A percentile compares a stretch with the other conserved stretches of the same genome.
Conservation (phyloP, 2,113 vertebrate species). For the Mesocricetus auratus region DNA sequence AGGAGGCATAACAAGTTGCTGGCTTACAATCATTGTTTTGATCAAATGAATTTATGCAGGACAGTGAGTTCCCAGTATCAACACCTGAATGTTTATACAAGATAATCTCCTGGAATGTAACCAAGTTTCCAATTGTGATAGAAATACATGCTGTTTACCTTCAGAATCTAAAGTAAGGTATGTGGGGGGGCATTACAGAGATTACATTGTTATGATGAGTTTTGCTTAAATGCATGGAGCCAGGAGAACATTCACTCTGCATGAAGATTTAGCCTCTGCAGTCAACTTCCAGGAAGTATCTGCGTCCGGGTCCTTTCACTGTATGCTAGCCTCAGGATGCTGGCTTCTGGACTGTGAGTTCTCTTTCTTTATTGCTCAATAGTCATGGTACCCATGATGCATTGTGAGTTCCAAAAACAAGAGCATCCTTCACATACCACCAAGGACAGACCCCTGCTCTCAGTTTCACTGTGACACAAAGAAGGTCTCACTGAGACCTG, state of each 20-base stretch:
- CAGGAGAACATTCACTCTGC: constrained; percentile 1
- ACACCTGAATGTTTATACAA: constrained; percentile 14
- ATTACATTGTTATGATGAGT: constrained; percentile 57
- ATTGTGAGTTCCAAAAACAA: neutral
- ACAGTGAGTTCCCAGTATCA: neutral
- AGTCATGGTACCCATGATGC: neutral
- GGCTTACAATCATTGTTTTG: neutral
- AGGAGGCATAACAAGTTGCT: neutral
- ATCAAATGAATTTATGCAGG: constrained; percentile 1
- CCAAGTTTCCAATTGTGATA: neutral
- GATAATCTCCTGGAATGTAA: constrained; percentile 17
- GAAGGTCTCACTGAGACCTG: neutral
- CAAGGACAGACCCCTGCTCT: constrained; percentile 50
- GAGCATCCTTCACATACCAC: constrained; percentile 59
- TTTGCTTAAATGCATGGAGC: constrained; percentile 26
- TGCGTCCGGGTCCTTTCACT: neutral
- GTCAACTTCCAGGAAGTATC: neutral
- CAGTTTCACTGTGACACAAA: constrained; percentile 53
- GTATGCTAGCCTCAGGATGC: neutral
- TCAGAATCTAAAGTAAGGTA: constrained; percentile 51
- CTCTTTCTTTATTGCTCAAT: constrained; percentile 33
- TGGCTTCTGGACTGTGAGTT: neutral
- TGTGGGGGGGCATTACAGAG: neutral
- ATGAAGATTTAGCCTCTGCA: constrained; percentile 22
- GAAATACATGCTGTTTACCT: constrained; percentile 37